Evolutionary conservation across 1,140 invertebrate genomes (phyloP).

Genomic region (Sitophilus oryzae): DNA sequence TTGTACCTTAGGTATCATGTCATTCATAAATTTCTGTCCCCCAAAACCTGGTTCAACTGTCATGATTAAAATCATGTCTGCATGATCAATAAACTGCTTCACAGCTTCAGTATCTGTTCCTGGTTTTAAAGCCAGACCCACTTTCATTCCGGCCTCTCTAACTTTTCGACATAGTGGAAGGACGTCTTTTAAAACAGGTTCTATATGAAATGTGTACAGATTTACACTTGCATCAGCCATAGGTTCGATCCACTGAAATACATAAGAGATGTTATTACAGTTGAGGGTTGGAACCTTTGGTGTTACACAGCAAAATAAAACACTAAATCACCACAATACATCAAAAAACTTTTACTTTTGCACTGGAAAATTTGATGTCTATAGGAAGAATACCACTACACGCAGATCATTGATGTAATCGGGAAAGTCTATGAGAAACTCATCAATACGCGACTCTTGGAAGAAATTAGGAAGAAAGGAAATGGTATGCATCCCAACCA

Average conservation of each 20-base stretch:
- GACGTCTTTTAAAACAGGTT: slow-evolving; percentile 76
- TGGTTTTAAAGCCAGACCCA: slow-evolving; percentile 88
- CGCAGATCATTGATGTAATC: too few species aligned
- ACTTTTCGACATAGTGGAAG: slow-evolving; percentile 77
- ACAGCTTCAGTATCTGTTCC: slow-evolving; percentile 77
- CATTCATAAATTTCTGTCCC: slow-evolving; percentile 92
- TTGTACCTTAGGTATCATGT: slow-evolving; percentile 93
- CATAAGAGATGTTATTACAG: too few species aligned
- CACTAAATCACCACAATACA: too few species aligned
- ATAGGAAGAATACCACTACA: too few species aligned
- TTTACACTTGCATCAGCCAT: slow-evolving; percentile 95
- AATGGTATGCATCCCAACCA: too few species aligned
- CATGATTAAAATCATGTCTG: slow-evolving; percentile 93
- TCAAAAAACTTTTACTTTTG: too few species aligned
- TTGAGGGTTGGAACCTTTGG: too few species aligned
- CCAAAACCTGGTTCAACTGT: slow-evolving; percentile 98
- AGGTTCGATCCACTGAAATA: slow-evolving; percentile 81
- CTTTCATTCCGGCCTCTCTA: slow-evolving; percentile 92
- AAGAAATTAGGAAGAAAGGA: too few species aligned
- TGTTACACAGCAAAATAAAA: too few species aligned
- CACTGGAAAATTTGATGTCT: too few species aligned
- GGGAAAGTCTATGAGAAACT: too few species aligned
- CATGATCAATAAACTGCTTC: slow-evolving; percentile 74
- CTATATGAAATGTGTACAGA: slow-evolving; percentile 74
- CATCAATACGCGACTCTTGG: too few species aligned